phyloP scores from a whole-genome alignment of 2,888 invertebrate genomes.

The Pachydiplax longipennis region DNA sequence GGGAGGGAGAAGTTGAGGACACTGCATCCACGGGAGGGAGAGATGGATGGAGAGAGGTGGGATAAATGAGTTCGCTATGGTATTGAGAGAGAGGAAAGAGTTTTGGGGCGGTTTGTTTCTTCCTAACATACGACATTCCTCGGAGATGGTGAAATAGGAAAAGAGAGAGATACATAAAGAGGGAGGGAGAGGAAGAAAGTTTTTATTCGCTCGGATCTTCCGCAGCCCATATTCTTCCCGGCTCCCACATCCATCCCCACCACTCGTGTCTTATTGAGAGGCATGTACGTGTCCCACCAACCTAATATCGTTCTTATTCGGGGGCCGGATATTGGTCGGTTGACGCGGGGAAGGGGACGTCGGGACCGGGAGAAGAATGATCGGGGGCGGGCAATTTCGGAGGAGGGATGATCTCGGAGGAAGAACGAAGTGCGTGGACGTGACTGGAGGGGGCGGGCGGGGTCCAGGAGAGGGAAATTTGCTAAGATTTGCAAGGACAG shows the following conservation, averaged over 20 bases:
- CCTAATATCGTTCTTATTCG: conserved; percentile 44
- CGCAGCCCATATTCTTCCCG: not conserved
- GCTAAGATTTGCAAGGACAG: conserved; percentile 45
- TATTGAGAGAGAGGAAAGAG: conserved; percentile 18
- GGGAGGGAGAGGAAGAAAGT: not conserved
- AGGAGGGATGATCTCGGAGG: conserved; percentile 51
- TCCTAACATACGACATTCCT: not conserved
- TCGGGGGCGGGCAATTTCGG: conserved; percentile 51
- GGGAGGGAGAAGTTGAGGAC: not conserved
- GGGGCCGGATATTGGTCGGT: conserved; percentile 43
- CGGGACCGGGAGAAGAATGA: conserved; percentile 28
- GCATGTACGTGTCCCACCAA: conserved; percentile 41
- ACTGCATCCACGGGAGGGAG: not conserved
- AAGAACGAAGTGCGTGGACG: conserved; percentile 47
- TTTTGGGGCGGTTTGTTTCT: conserved; percentile 24
- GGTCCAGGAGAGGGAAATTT: conserved; percentile 47
- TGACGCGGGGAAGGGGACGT: conserved; percentile 21
- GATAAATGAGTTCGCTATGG: not conserved
- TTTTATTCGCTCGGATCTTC: not conserved
- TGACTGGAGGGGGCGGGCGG: conserved; percentile 50
- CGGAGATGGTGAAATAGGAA: conserved; percentile 1
- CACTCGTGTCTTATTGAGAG: conserved; percentile 36
- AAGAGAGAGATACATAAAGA: not conserved
- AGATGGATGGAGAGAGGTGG: not conserved
- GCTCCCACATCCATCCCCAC: not conserved